Evolutionary conservation across 2,797 vertebrate genomes (phyloP), one percentile per base, ranked within the genome.

Genomic region (Brachyrhaphis roseni): DNA sequence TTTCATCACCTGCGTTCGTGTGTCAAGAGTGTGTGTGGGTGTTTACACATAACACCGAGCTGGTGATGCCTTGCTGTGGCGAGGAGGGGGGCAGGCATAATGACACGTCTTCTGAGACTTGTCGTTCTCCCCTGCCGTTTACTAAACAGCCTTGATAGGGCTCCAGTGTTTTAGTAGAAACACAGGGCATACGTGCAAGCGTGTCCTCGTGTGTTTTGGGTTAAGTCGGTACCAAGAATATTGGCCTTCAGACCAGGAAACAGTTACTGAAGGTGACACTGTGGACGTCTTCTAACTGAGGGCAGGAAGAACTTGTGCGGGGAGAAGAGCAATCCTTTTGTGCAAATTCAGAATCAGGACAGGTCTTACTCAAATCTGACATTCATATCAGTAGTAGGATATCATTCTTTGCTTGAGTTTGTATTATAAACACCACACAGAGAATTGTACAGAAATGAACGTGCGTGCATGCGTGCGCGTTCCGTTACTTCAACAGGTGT

Each of bases 131-230:
- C 53, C 86, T 91, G 72, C 82, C 94, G 95, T 96, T 96, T 96
- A 96, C 94, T 95, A 96, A 96, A 96, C 95, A 96, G 78, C 88
- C 74, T 90, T 77, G 90, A 94, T 91, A 94, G 93, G 92, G 87
- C 93, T 90, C 34, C 87, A 91, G 90, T 96, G 95, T 96, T 96
- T 96, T 94, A 92, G 94, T 95, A 92, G 95, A 96, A 93, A 96
- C 89, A 94, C 87, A 92, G 83, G 86, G 86, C 84, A 87, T 86
- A 84, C 87, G 89, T 90, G 86, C 90, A 79, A 89, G 86, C 83
- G 88, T 82, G 82, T 87, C 78, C 78, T 72, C 0, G 28, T 86
- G 76, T 92, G 93, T 95, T 95, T 92, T 93, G 91, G 90, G 90
- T 94, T 92, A 77, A 87, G 88, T 49, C 86, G 81, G 86, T 89